Percentiles rank a stretch among this genome's conserved stretches.
Evolutionary conservation across 2,797 vertebrate species (phyloP).

Genomic region (Parambassis ranga): DNA sequence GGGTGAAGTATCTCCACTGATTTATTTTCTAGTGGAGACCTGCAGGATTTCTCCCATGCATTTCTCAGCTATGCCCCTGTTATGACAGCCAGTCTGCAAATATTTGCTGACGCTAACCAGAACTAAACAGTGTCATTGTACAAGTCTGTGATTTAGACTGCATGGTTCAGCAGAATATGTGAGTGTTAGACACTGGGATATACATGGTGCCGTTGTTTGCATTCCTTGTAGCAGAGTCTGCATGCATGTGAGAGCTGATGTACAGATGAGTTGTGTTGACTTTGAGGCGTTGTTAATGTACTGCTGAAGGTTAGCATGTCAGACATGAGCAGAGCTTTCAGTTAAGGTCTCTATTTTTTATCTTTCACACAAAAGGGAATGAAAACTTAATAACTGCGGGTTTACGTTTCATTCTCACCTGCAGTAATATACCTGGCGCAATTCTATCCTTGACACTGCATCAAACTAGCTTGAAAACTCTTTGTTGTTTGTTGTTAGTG

Average conservation of each 20-base stretch:
- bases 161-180: conserved; percentile 63
- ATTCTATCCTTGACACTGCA: not conserved
- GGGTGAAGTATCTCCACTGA: conserved; percentile 80
- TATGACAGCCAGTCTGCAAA: conserved; percentile 85
- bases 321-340: conserved; percentile 22
- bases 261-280: conserved; percentile 57
- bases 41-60: conserved; percentile 70
- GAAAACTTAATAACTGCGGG: not conserved
- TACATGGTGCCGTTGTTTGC: conserved; percentile 76
- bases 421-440: not conserved
- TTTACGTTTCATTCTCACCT: not conserved
- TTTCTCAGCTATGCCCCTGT: conserved; percentile 81
- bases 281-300: conserved; percentile 55
- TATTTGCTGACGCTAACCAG: conserved; percentile 86
- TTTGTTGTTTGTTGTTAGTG: too few relatives aligned
- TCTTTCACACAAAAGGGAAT: not conserved
- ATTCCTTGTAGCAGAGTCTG: conserved; percentile 64
- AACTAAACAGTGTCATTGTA: conserved; percentile 83
- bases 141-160: conserved; percentile 73
- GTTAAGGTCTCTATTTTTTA: not conserved
- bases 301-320: conserved; percentile 25
- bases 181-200: conserved; percentile 67
- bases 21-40: conserved; percentile 77
- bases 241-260: conserved; percentile 54
- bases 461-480: too few relatives aligned